phyloP scores from a whole-genome alignment of 2,113 vertebrate species.

The Rhegmatorhina hoffmannsi region DNA sequence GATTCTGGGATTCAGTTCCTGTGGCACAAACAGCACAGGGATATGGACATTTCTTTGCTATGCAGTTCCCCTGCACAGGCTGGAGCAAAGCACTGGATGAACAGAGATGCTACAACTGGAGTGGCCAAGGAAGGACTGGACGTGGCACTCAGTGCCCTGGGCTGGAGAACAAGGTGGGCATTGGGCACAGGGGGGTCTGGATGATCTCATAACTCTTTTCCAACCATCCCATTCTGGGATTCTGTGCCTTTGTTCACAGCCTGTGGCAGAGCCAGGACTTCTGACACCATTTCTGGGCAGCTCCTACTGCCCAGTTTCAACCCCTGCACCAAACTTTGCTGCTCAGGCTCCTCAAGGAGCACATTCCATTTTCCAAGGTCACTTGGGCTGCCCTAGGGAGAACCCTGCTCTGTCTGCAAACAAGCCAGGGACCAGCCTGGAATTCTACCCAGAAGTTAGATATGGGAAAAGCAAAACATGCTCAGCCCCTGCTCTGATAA shows the following conservation, averaged over 20 bases:
- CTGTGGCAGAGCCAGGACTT: background rate
- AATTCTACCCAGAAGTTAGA: background rate
- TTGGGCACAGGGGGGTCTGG: fast-evolving
- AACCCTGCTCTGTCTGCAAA: background rate
- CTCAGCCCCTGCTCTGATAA: background rate
- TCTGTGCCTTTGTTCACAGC: background rate
- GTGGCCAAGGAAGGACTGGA: background rate
- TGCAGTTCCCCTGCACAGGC: background rate
- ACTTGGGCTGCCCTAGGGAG: background rate
- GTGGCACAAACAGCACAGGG: background rate
- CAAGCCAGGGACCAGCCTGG: background rate
- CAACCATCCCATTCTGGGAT: background rate
- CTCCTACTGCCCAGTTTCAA: background rate
- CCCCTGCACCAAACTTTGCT: background rate
- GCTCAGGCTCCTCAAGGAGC: background rate
- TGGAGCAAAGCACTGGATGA: background rate
- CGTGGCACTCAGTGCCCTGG: background rate
- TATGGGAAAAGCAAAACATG: background rate
- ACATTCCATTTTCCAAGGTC: background rate
- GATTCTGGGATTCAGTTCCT: background rate
- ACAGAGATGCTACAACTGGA: background rate
- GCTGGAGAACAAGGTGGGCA: background rate
- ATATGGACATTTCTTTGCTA: fast-evolving
- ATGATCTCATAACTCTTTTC: background rate
- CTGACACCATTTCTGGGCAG: background rate